A percentile compares a stretch with the other conserved stretches of the same genome.
Evolutionary conservation across 2,797 vertebrate genomes (phyloP).

Genomic region (Remorina albescens): DNA sequence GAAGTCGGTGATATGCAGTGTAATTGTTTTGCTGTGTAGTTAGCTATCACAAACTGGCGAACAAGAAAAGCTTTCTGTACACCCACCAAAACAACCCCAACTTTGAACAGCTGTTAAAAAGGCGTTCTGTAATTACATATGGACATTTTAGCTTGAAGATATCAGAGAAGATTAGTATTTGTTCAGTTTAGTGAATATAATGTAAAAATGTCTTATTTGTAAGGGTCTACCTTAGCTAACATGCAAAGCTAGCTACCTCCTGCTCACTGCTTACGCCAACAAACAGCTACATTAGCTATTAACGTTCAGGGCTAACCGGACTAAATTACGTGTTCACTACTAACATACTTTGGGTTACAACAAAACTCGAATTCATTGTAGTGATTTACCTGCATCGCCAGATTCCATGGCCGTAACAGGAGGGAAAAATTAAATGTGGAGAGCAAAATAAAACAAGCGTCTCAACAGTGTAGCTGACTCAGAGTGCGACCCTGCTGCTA

Average conservation of each 20-base stretch:
- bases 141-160: not conserved
- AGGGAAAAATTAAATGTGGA: not conserved
- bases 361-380: not conserved
- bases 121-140: too few relatives aligned
- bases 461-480: not conserved
- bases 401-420: conserved; percentile 70
- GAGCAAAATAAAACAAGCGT: conserved; percentile 32
- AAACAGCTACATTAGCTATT: conserved; percentile 29
- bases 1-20: not conserved
- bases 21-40: not conserved
- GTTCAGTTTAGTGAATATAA: not conserved
- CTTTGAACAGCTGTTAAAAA: not conserved
- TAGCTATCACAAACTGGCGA: not conserved
- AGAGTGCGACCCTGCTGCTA: not conserved
- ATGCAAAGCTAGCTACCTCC: not conserved
- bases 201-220: not conserved
- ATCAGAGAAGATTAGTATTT: rapidly evolving
- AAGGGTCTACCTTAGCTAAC: not conserved
- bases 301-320: not conserved
- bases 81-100: not conserved
- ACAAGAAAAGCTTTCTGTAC: not conserved
- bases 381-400: conserved; percentile 66
- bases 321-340: not conserved
- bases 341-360: not conserved
- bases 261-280: not conserved